A percentile compares a stretch with the other conserved stretches of the same genome.
phyloP scores from a whole-genome alignment of 2,888 invertebrate species.

The Asteroscopus sphinx region DNA sequence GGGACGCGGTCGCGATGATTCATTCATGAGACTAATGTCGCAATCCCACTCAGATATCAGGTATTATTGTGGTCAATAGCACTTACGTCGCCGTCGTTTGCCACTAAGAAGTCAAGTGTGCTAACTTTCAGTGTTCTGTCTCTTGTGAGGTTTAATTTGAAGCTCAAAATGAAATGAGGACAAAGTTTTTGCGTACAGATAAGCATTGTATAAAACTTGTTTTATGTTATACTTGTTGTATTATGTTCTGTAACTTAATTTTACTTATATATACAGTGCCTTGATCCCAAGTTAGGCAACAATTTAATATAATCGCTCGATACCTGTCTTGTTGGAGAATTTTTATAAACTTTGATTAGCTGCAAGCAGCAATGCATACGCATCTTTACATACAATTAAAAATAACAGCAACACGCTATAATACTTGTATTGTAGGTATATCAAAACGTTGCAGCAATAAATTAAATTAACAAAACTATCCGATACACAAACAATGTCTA shows the following conservation, averaged over 20 bases:
- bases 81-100: constrained; percentile 52
- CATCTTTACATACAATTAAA: neutral
- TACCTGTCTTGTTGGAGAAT: no score
- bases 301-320: no score
- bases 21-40: constrained; percentile 88
- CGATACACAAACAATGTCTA: constrained; percentile 50
- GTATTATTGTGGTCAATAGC: constrained; percentile 73
- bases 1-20: constrained; percentile 84
- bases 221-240: no score
- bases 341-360: no score
- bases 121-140: constrained; percentile 1
- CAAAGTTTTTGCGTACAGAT: no score
- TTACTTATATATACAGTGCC: no score
- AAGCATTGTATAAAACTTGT: no score
- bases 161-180: no score
- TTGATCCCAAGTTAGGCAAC: no score
- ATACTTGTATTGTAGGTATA: neutral
- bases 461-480: constrained; percentile 35
- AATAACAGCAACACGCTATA: constrained; percentile 1
- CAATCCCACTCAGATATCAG: constrained; percentile 78
- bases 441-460: neutral
- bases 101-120: constrained; percentile 3
- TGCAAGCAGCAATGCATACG: no score
- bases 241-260: no score
- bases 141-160: neutral